Percentiles rank a stretch among this genome's conserved stretches.
phyloP scores from a whole-genome alignment of 2,113 vertebrate species.

The Columba livia region DNA sequence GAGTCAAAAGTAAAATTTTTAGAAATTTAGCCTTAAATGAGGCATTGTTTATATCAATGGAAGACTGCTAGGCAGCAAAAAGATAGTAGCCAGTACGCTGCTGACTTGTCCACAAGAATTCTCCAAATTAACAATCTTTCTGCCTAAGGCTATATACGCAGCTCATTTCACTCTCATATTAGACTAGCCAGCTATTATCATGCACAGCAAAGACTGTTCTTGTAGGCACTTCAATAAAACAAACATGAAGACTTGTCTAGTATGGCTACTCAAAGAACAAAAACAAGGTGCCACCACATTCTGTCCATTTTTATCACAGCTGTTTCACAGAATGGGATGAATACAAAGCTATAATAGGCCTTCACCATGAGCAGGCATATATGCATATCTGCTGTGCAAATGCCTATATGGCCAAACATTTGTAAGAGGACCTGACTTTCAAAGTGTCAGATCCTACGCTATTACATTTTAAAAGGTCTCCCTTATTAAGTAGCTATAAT shows the following conservation, averaged over 20 bases:
- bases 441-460: not conserved
- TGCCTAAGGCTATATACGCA: not conserved
- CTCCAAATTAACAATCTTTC: not conserved
- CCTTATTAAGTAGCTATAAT: not conserved
- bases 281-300: not conserved
- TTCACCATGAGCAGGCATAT: not conserved
- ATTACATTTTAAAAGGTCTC: not conserved
- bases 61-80: not conserved
- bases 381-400: not conserved
- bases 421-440: not conserved
- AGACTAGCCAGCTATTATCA: not conserved
- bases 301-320: not conserved
- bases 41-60: not conserved
- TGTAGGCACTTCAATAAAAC: not conserved
- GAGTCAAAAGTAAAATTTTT: not conserved
- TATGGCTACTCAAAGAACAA: not conserved
- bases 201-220: not conserved
- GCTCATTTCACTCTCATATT: not conserved
- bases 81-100: not conserved
- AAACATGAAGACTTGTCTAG: not conserved
- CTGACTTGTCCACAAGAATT: not conserved
- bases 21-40: not conserved
- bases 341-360: not conserved
- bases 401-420: accelerated
- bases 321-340: not conserved